These are phyloP conservation scores for Propithecus perrieri DNA, from an alignment of 2,797 vertebrate genomes.

Conservation along the genomic window DNA sequence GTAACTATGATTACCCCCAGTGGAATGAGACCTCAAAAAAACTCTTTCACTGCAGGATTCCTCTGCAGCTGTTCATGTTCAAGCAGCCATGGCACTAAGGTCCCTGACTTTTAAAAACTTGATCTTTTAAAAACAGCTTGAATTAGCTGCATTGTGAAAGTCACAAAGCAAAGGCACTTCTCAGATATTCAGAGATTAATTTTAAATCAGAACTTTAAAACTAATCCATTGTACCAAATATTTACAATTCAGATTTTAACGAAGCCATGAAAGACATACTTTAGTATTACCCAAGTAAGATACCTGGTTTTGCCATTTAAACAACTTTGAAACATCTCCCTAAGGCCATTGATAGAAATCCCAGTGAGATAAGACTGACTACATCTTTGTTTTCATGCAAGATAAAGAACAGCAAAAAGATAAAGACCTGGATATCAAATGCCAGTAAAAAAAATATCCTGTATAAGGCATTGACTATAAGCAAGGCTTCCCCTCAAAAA, in stretches of 20 bases:
- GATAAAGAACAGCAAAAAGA: constrained; percentile 37
- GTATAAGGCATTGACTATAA: background rate
- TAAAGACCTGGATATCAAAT: background rate
- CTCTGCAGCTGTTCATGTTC: constrained; percentile 14
- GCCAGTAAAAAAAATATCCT: background rate
- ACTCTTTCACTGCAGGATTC: background rate
- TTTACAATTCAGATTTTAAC: constrained; percentile 58
- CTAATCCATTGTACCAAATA: constrained; percentile 1
- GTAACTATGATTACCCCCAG: background rate
- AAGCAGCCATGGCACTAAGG: background rate
- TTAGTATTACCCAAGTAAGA: constrained; percentile 29
- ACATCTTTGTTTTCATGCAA: constrained; percentile 16
- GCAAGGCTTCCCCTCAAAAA: background rate
- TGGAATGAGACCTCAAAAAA: constrained; percentile 26
- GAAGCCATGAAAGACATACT: constrained; percentile 25
- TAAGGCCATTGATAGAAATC: background rate
- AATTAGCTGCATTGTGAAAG: constrained; percentile 33
- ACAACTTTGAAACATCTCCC: constrained; percentile 42
- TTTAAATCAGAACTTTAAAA: constrained; percentile 50
- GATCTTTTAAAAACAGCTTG: constrained; percentile 47
- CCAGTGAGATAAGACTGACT: background rate
- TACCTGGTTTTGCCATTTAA: constrained; percentile 53
- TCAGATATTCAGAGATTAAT: constrained; percentile 50
- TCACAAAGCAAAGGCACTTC: constrained; percentile 47
- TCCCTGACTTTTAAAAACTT: background rate